phyloP scores from a whole-genome alignment of 2,888 invertebrate genomes.

The Neocrepidodera transversa region DNA sequence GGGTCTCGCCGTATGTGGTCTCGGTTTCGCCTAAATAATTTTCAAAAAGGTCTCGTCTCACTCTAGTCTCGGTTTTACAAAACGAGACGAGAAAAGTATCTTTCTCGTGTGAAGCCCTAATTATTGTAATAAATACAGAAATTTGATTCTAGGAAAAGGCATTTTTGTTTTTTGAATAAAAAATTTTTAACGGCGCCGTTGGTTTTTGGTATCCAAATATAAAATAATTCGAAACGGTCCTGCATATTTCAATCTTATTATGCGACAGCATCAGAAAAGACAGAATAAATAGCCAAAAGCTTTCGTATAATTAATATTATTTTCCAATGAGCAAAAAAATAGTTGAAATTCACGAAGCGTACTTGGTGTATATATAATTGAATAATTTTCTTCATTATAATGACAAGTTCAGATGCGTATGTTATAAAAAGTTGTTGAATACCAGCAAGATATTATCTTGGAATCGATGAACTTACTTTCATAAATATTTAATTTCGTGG shows the following conservation, averaged over 20 bases:
- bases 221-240: not conserved
- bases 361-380: constrained; percentile 47
- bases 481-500: constrained; percentile 41
- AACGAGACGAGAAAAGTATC: too few species aligned
- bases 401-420: constrained; percentile 39
- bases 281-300: constrained; percentile 22
- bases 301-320: constrained; percentile 33
- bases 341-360: constrained; percentile 44
- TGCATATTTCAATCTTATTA: constrained; percentile 1
- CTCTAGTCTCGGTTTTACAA: too few species aligned
- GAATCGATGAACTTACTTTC: constrained; percentile 43
- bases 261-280: constrained; percentile 1
- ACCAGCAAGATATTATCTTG: constrained; percentile 39
- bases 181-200: too few species aligned
- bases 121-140: too few species aligned
- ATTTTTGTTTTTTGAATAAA: too few species aligned
- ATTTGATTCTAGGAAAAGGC: too few species aligned
- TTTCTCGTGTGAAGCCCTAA: too few species aligned
- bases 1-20: too few species aligned
- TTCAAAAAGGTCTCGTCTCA: too few species aligned
- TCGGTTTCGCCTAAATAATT: too few species aligned
- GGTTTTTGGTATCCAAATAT: too few species aligned
- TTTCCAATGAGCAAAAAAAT: constrained; percentile 36
- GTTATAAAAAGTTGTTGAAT: constrained; percentile 44
- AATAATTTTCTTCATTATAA: constrained; percentile 49